A percentile compares a stretch with the other conserved stretches of the same genome.
phyloP scores from a whole-genome alignment of 2,888 invertebrate genomes.

The Torymus auratus region DNA sequence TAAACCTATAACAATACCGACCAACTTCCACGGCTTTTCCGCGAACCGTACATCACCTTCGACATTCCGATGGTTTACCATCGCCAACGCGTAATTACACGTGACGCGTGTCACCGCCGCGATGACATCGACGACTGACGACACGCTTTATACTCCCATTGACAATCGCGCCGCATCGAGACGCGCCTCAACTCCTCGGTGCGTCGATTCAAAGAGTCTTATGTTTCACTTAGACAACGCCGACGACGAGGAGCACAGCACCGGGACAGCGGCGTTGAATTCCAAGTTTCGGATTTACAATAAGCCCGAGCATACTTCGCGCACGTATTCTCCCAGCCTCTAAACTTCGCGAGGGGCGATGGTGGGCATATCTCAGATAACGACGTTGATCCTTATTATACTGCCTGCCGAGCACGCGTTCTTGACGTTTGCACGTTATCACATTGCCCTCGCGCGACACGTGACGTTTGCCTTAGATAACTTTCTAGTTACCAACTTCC shows the following conservation, averaged over 20 bases:
- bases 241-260: not conserved
- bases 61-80: no score
- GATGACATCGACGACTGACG: no score
- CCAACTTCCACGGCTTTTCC: no score
- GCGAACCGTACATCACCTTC: no score
- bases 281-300: constrained; percentile 48
- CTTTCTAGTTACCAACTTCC: constrained; percentile 10
- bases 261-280: constrained; percentile 22
- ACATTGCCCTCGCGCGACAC: not conserved
- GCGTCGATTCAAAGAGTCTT: no score
- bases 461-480: constrained; percentile 30
- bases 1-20: no score
- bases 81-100: no score
- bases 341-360: not conserved
- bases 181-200: no score
- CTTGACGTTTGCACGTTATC: constrained; percentile 39
- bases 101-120: no score
- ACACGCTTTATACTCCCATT: no score
- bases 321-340: constrained; percentile 2
- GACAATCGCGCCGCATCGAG: no score
- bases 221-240: no score
- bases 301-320: constrained; percentile 37
- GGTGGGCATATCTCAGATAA: constrained; percentile 23
- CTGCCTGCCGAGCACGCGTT: constrained; percentile 11
- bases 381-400: constrained; percentile 50